A percentile compares a stretch with the other conserved stretches of the same genome.
phyloP scores from a whole-genome alignment of 2,888 invertebrate genomes.

The Nymphalis urticae region DNA sequence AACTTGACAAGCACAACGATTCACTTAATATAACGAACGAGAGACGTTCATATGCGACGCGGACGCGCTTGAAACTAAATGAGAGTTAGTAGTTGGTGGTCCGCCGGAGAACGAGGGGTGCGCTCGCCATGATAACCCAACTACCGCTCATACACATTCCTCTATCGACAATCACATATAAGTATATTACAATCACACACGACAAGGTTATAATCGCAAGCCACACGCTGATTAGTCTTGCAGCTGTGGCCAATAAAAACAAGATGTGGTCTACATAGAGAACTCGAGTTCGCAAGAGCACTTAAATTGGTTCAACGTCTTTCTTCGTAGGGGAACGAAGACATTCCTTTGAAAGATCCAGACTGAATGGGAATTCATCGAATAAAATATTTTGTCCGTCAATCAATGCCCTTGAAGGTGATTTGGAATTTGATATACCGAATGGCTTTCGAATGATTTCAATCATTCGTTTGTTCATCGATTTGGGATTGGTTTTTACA shows the following conservation, averaged over 20 bases:
- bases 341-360: constrained; percentile 18
- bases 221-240: constrained; percentile 56
- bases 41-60: constrained; percentile 61
- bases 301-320: constrained; percentile 37
- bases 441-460: neutral
- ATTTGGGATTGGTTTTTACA: neutral
- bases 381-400: constrained; percentile 25
- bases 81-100: constrained; percentile 49
- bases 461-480: neutral
- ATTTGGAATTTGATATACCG: constrained; percentile 17
- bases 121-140: constrained; percentile 44
- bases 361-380: constrained; percentile 1
- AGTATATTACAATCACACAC: constrained; percentile 49
- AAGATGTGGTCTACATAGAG: constrained; percentile 49
- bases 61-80: constrained; percentile 65
- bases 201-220: constrained; percentile 54
- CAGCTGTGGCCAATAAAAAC: constrained; percentile 61
- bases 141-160: constrained; percentile 50
- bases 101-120: constrained; percentile 42
- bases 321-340: constrained; percentile 14
- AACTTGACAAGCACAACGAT: constrained; percentile 6
- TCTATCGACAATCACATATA: constrained; percentile 50
- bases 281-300: constrained; percentile 24
- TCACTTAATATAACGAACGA: constrained; percentile 25
- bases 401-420: constrained; percentile 18